These are phyloP conservation scores for Drosophila tani DNA, from an alignment of 1,140 invertebrate species.

Conservation along the genomic window DNA sequence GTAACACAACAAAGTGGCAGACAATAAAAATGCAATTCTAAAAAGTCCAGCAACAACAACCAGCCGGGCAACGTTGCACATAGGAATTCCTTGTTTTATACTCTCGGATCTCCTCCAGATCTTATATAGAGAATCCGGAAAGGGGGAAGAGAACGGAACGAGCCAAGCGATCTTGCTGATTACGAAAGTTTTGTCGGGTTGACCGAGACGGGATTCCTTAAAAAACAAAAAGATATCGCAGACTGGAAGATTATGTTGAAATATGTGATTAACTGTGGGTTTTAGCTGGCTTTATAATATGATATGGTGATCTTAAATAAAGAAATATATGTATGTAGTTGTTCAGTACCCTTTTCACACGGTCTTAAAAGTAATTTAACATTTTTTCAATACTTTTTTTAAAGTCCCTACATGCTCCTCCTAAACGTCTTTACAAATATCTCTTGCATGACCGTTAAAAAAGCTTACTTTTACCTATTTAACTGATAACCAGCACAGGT, in stretches of 20 bases:
- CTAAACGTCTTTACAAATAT: not conserved
- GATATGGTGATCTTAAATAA: too few relatives aligned
- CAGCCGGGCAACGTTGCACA: conserved; percentile 46
- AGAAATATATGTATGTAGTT: too few relatives aligned
- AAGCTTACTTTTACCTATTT: not conserved
- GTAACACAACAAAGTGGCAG: conserved; percentile 79
- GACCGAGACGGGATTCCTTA: conserved; percentile 9
- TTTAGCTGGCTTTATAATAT: too few relatives aligned
- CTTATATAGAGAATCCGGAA: not conserved
- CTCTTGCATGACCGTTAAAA: not conserved
- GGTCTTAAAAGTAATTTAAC: too few relatives aligned
- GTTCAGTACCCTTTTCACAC: too few relatives aligned
- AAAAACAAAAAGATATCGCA: conserved; percentile 1
- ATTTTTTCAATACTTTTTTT: too few relatives aligned
- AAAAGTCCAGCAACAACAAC: conserved; percentile 61
- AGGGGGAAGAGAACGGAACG: not conserved
- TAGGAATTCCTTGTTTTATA: conserved; percentile 60
- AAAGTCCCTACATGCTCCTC: too few relatives aligned
- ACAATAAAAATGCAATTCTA: conserved; percentile 82
- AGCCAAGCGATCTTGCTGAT: conserved; percentile 28
- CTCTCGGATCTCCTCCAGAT: conserved; percentile 2
- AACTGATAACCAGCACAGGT: not conserved
- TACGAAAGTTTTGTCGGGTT: conserved; percentile 27
- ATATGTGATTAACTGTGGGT: not conserved
- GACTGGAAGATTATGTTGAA: not conserved